Evolutionary conservation across 2,888 invertebrate genomes (phyloP).

Genomic region (Andrena fulva): DNA sequence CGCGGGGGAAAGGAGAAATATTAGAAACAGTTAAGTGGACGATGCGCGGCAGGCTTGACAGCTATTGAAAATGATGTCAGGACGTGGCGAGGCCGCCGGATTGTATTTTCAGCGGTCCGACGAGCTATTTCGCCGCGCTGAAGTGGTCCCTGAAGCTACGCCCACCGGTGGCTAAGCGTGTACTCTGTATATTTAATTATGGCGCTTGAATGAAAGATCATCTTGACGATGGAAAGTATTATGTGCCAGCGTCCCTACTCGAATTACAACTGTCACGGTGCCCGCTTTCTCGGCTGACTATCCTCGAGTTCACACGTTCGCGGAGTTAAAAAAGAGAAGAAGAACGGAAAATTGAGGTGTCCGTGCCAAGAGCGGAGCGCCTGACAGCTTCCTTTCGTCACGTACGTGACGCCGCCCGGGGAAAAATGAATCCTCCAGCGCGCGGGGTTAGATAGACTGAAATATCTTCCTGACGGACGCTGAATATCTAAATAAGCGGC

Average conservation of each 20-base stretch:
- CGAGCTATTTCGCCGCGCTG: background rate
- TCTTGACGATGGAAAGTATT: too few relatives aligned
- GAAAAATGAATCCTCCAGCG: constrained; percentile 50
- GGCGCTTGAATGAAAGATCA: too few relatives aligned
- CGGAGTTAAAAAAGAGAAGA: constrained; percentile 2
- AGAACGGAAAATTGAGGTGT: constrained; percentile 2
- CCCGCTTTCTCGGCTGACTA: background rate
- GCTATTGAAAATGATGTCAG: background rate
- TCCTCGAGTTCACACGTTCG: constrained; percentile 5
- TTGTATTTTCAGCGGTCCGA: background rate
- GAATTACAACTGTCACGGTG: too few relatives aligned
- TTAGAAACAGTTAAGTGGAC: constrained; percentile 19
- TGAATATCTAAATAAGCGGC: constrained; percentile 55
- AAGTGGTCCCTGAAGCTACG: too few relatives aligned
- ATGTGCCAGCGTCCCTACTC: too few relatives aligned
- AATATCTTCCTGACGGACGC: constrained; percentile 45
- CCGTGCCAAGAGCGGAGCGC: background rate
- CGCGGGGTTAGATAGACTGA: constrained; percentile 37
- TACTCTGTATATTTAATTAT: too few relatives aligned
- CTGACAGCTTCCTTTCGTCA: constrained; percentile 59
- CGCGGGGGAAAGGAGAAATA: constrained; percentile 19
- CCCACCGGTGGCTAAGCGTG: too few relatives aligned
- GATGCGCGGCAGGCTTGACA: constrained; percentile 4
- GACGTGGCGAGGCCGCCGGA: background rate
- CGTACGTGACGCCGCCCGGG: constrained; percentile 36